A percentile compares a stretch with the other conserved stretches of the same genome.
These are phyloP conservation scores for Drosophila fuyamai DNA, from an alignment of 1,140 invertebrate genomes.

Conservation along the genomic window DNA sequence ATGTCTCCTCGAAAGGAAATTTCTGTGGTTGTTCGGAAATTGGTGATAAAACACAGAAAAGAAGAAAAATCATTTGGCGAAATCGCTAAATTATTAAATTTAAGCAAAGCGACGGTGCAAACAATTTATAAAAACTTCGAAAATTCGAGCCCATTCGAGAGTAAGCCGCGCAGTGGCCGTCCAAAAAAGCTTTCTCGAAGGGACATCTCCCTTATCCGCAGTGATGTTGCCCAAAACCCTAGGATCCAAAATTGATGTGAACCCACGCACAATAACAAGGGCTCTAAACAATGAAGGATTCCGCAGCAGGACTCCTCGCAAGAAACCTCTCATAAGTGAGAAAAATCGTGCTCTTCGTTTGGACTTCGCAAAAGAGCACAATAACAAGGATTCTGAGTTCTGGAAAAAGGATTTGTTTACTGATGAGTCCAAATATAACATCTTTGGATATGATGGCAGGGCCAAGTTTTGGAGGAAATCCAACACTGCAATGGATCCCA, in stretches of 20 bases:
- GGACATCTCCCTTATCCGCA: constrained; percentile 12
- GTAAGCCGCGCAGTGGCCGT: constrained; percentile 14
- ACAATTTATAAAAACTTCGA: constrained; percentile 13
- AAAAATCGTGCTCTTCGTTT: no score
- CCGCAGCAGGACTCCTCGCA: neutral
- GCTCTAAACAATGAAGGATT: constrained; percentile 13
- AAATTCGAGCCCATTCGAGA: neutral
- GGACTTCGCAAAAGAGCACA: no score
- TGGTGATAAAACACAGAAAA: no score
- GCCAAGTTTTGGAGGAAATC: no score
- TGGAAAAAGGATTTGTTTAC: no score
- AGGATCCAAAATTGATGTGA: constrained; percentile 16
- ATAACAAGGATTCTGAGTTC: no score
- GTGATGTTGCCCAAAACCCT: neutral
- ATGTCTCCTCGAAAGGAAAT: no score
- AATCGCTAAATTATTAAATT: constrained; percentile 18
- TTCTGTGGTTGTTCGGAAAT: no score
- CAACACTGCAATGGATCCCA: no score
- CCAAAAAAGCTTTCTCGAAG: constrained; percentile 14
- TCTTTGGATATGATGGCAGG: no score
- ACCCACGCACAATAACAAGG: constrained; percentile 11
- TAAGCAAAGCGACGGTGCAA: constrained; percentile 17
- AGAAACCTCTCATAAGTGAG: no score
- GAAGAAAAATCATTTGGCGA: constrained; percentile 15
- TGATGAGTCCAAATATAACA: no score